Percentiles rank a stretch among this genome's conserved stretches.
phyloP scores from a whole-genome alignment of 2,888 invertebrate species.

The Embidobia sp. region DNA sequence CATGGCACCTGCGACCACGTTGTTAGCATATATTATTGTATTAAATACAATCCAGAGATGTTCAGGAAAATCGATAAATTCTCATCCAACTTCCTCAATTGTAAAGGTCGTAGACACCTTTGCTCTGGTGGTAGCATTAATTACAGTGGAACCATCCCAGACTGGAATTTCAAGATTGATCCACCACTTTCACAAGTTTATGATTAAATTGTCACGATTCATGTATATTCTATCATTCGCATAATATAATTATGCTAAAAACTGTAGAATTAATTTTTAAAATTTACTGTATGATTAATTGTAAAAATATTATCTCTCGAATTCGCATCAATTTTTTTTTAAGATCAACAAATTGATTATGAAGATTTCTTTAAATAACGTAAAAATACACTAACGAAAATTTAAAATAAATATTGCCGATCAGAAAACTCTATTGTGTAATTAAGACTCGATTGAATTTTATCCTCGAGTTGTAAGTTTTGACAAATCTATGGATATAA shows the following conservation, averaged over 20 bases:
- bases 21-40: conserved; percentile 45
- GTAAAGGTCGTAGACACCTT: conserved; percentile 31
- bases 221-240: conserved; percentile 13
- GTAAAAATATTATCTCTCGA: too few species aligned
- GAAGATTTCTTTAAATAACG: too few species aligned
- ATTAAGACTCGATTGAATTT: too few species aligned
- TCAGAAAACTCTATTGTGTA: too few species aligned
- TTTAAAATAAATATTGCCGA: too few species aligned
- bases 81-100: conserved; percentile 48
- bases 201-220: conserved; percentile 41
- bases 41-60: conserved; percentile 36
- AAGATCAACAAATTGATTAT: too few species aligned
- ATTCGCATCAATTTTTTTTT: too few species aligned
- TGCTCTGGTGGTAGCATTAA: conserved; percentile 37
- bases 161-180: conserved; percentile 49
- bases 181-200: conserved; percentile 36
- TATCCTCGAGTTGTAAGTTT: too few species aligned
- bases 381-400: too few species aligned
- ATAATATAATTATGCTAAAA: conserved; percentile 12
- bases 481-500: too few species aligned
- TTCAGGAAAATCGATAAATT: conserved; percentile 49
- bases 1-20: conserved; percentile 42
- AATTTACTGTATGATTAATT: too few species aligned
- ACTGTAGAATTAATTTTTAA: too few species aligned
- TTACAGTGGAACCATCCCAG: conserved; percentile 34